Conservation (phyloP, 2,113 vertebrate species). For the Trematomus loennbergii region DNA sequence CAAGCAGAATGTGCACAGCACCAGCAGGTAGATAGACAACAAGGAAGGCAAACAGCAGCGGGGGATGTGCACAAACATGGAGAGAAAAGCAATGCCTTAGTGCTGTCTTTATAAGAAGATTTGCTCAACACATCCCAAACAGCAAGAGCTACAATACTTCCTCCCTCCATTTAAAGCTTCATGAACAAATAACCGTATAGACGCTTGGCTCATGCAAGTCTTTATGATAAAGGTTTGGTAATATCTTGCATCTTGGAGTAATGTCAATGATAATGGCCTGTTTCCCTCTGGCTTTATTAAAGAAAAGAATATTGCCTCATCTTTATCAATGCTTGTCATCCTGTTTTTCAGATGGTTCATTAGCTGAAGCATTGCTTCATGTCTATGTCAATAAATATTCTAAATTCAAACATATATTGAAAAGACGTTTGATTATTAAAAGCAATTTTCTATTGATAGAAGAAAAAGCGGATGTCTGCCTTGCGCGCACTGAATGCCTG, state of each 20-base stretch:
- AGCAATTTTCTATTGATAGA: too few species aligned
- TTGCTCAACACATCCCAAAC: constrained; percentile 39
- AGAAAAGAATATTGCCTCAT: constrained; percentile 28
- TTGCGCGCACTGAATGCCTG: too few species aligned
- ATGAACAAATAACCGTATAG: constrained; percentile 49
- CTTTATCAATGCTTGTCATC: constrained; percentile 56
- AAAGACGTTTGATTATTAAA: too few species aligned
- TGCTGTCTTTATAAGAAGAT: constrained; percentile 36
- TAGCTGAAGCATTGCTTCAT: background rate
- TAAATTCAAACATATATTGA: too few species aligned
- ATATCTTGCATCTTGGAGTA: constrained; percentile 58
- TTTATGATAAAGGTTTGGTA: constrained; percentile 50
- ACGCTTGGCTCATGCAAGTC: background rate
- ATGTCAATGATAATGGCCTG: constrained; percentile 57
- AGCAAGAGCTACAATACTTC: constrained; percentile 40
- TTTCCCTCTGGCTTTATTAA: constrained; percentile 62
- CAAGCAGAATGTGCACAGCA: constrained; percentile 26
- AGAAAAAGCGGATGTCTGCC: too few species aligned
- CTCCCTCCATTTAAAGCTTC: constrained; percentile 52
- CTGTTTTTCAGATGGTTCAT: constrained; percentile 48
- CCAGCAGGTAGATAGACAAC: constrained; percentile 51
- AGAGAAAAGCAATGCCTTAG: constrained; percentile 44
- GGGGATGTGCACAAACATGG: constrained; percentile 41
- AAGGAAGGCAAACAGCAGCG: constrained; percentile 58
- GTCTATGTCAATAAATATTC: too few species aligned